These are phyloP conservation scores for Drosophila sulfurigaster DNA, from an alignment of 1,140 invertebrate species.

Conservation along the genomic window DNA sequence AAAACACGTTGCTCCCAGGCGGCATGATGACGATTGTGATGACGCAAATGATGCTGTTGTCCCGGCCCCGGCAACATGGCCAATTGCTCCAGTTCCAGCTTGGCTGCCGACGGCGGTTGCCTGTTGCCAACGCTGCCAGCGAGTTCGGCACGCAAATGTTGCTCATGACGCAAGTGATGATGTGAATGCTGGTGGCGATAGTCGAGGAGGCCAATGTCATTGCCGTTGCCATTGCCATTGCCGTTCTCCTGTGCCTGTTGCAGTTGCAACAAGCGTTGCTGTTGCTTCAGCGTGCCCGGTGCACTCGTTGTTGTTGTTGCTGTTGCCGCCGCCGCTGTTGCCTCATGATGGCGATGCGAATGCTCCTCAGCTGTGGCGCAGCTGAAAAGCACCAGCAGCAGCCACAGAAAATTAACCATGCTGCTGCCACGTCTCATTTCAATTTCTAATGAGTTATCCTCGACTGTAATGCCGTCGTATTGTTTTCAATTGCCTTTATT, in stretches of 20 bases:
- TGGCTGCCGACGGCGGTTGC: conserved; percentile 30
- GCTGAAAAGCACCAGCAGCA: conserved; percentile 26
- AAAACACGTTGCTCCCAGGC: conserved; percentile 71
- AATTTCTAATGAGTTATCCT: conserved; percentile 4
- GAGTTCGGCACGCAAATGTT: conserved; percentile 67
- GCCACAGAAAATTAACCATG: conserved; percentile 15
- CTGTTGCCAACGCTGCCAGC: conserved; percentile 38
- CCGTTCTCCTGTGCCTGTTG: conserved; percentile 55
- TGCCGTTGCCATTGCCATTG: neutral
- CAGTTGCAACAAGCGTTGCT: conserved; percentile 65
- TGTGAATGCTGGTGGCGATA: conserved; percentile 55
- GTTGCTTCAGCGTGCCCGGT: conserved; percentile 11
- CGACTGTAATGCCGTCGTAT: conserved; percentile 6
- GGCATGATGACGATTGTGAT: conserved; percentile 70
- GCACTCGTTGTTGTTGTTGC: conserved; percentile 36
- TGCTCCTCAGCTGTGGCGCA: conserved; percentile 24
- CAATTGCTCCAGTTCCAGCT: conserved; percentile 16
- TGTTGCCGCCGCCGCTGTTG: conserved; percentile 36
- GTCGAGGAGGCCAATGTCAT: conserved; percentile 6
- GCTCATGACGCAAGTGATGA: conserved; percentile 70
- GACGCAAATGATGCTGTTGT: conserved; percentile 70
- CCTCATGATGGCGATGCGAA: conserved; percentile 36
- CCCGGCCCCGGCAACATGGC: conserved; percentile 14
- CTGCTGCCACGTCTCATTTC: conserved; percentile 15
- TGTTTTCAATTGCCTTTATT: conserved; percentile 2